Conservation (phyloP, 2,888 invertebrate species). For the Eurytoma californica region DNA sequence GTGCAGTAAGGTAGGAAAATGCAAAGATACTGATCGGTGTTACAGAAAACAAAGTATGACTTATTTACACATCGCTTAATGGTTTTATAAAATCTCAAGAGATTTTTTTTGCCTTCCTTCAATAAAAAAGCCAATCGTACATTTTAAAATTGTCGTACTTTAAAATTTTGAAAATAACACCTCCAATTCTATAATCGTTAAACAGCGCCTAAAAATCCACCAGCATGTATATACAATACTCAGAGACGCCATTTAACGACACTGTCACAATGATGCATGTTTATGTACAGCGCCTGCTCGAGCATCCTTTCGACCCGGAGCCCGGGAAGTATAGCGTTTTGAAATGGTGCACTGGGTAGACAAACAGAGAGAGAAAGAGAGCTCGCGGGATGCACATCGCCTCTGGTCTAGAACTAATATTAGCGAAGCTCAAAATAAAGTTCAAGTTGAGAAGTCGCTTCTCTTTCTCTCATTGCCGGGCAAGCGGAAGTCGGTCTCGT, state of each 20-base stretch:
- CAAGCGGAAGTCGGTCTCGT: neutral
- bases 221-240: neutral
- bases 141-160: too few species aligned
- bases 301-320: neutral
- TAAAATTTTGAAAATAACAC: slow-evolving; percentile 1
- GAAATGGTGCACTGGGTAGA: slow-evolving; percentile 36
- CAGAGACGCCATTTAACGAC: neutral
- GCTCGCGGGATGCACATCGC: slow-evolving; percentile 19
- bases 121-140: too few species aligned
- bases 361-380: neutral
- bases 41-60: neutral
- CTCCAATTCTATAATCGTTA: neutral
- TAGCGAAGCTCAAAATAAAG: slow-evolving; percentile 56
- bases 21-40: slow-evolving; percentile 22
- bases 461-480: slow-evolving; percentile 34
- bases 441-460: slow-evolving; percentile 53
- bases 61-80: too few species aligned
- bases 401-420: slow-evolving; percentile 41
- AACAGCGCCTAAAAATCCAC: neutral
- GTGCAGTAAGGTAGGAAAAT: neutral
- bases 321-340: slow-evolving; percentile 41
- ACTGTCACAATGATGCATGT: slow-evolving; percentile 19
- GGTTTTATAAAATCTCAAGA: too few species aligned
- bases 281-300: slow-evolving; percentile 15
- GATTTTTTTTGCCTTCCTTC: too few species aligned